Percentiles rank a stretch among this genome's conserved stretches.
These are phyloP conservation scores for Hemaris fuciformis DNA, from an alignment of 2,888 invertebrate genomes.

Conservation along the genomic window DNA sequence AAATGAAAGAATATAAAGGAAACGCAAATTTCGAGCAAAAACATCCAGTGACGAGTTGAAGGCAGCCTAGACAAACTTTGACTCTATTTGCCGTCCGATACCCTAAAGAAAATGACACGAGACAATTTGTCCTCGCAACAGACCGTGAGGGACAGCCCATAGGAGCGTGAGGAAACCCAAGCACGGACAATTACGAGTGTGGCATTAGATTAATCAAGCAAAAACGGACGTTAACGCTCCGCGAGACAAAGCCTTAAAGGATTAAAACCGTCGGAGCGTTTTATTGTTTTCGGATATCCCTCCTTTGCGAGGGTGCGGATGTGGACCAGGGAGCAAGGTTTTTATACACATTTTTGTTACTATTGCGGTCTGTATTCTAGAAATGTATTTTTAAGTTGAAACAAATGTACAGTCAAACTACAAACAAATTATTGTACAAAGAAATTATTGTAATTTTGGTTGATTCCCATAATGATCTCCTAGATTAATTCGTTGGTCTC, in stretches of 20 bases:
- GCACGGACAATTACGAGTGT: constrained; percentile 53
- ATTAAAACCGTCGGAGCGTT: constrained; percentile 62
- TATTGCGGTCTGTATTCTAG: background rate
- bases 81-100: background rate
- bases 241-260: constrained; percentile 55
- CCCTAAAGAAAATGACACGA: background rate
- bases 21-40: too few species aligned
- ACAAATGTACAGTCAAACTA: too few species aligned
- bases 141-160: constrained; percentile 5
- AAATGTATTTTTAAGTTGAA: too few species aligned
- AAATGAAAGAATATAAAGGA: too few species aligned
- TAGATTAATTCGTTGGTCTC: too few species aligned
- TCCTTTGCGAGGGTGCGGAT: constrained; percentile 23
- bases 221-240: constrained; percentile 58
- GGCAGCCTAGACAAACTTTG: background rate
- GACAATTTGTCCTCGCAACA: constrained; percentile 4
- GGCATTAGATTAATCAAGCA: constrained; percentile 67
- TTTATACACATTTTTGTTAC: background rate
- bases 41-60: background rate
- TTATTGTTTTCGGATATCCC: constrained; percentile 60
- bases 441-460: too few species aligned
- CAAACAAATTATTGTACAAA: too few species aligned
- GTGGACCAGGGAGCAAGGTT: background rate
- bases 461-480: too few species aligned
- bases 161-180: background rate